These are phyloP conservation scores for Anadara kagoshimensis DNA, from an alignment of 1,140 invertebrate species.

Conservation along the genomic window DNA sequence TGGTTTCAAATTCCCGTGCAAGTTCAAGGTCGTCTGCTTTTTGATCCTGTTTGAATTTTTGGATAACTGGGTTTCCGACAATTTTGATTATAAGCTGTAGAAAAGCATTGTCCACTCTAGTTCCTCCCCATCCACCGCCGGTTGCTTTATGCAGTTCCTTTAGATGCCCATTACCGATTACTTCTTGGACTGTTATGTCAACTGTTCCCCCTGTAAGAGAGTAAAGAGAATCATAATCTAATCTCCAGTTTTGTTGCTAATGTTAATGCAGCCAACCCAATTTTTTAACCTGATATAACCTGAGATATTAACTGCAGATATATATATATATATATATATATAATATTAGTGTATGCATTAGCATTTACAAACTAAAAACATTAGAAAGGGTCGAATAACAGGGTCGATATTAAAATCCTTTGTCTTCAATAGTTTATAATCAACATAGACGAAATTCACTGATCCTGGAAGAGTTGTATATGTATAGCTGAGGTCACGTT, in stretches of 20 bases:
- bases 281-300: not conserved
- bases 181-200: slow-evolving; percentile 43
- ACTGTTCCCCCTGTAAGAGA: slow-evolving; percentile 39
- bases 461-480: no score
- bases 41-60: slow-evolving; percentile 20
- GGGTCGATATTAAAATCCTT: no score
- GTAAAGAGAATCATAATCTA: not conserved
- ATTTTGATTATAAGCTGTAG: slow-evolving; percentile 25
- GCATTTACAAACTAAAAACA: no score
- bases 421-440: no score
- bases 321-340: no score
- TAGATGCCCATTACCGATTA: slow-evolving; percentile 16
- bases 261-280: no score
- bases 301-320: not conserved
- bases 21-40: slow-evolving; percentile 37
- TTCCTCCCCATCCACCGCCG: slow-evolving; percentile 43
- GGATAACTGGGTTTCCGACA: slow-evolving; percentile 29
- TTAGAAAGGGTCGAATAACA: no score
- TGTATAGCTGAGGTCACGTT: no score
- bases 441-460: no score
- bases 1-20: slow-evolving; percentile 33
- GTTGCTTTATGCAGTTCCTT: slow-evolving; percentile 42
- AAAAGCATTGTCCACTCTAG: slow-evolving; percentile 38
- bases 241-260: no score
- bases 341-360: no score